phyloP scores from a whole-genome alignment of 2,797 vertebrate genomes.

The Cirrhinus mrigala region DNA sequence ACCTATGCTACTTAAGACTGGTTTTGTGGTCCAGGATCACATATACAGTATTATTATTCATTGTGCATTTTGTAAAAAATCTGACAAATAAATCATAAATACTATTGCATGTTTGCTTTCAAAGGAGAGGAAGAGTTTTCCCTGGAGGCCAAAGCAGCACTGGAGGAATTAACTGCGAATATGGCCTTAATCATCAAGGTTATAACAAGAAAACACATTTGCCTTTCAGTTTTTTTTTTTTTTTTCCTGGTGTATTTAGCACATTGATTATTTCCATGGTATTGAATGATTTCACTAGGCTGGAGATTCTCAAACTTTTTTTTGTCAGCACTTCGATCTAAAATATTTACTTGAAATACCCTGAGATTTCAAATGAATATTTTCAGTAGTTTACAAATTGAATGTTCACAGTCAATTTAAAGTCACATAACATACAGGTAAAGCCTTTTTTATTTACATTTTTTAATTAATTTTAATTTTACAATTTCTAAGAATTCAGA shows the following conservation, averaged over 20 bases:
- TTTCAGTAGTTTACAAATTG: background rate
- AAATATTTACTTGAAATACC: background rate
- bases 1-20: too few relatives aligned
- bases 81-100: background rate
- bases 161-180: slow-evolving; percentile 82
- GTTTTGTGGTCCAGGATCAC: too few relatives aligned
- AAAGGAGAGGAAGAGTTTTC: slow-evolving; percentile 81
- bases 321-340: background rate
- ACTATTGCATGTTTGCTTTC: slow-evolving; percentile 26
- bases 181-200: slow-evolving; percentile 84
- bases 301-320: background rate
- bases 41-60: too few relatives aligned
- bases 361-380: background rate
- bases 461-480: background rate
- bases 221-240: background rate
- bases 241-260: background rate
- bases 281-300: background rate
- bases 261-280: background rate
- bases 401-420: background rate
- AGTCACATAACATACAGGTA: background rate
- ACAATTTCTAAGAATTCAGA: background rate
- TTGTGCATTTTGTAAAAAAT: too few relatives aligned
- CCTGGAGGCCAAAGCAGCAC: slow-evolving; percentile 74
- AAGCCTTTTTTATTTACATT: background rate
- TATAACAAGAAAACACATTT: slow-evolving; percentile 14